A percentile compares a stretch with the other conserved stretches of the same genome.
phyloP scores from a whole-genome alignment of 2,888 invertebrate genomes.

The Hemaris fuciformis region DNA sequence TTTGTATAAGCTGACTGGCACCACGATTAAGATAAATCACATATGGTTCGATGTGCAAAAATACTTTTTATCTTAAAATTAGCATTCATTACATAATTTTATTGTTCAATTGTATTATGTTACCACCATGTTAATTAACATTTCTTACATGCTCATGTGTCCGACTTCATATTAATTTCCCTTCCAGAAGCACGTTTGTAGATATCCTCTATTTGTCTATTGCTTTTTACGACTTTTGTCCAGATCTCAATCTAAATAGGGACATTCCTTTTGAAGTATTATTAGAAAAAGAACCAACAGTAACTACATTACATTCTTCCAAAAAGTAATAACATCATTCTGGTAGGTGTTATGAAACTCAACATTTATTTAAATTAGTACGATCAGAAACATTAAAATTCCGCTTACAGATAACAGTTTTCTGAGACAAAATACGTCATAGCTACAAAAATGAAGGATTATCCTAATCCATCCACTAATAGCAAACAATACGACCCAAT shows the following conservation, averaged over 20 bases:
- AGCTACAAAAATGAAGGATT: not conserved
- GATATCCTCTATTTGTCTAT: not conserved
- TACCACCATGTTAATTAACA: too few species aligned
- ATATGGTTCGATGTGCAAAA: not conserved
- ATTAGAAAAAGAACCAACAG: too few species aligned
- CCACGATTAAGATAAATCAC: constrained; percentile 29
- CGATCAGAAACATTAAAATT: not conserved
- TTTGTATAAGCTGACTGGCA: constrained; percentile 23
- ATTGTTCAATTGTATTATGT: not conserved
- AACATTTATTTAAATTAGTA: too few species aligned
- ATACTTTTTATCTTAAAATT: not conserved
- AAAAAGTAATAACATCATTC: too few species aligned
- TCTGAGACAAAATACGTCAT: too few species aligned
- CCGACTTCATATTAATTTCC: not conserved
- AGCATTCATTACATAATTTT: not conserved
- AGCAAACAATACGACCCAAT: constrained; percentile 5
- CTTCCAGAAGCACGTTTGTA: not conserved
- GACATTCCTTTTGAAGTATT: too few species aligned
- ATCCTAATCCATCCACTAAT: constrained; percentile 3
- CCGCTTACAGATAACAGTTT: too few species aligned
- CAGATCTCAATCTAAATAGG: not conserved
- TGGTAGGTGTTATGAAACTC: too few species aligned
- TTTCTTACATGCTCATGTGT: not conserved
- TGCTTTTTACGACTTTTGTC: not conserved
- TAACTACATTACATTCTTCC: too few species aligned